These are phyloP conservation scores for Protophormia terraenovae DNA, from an alignment of 2,888 invertebrate species.

Conservation along the genomic window DNA sequence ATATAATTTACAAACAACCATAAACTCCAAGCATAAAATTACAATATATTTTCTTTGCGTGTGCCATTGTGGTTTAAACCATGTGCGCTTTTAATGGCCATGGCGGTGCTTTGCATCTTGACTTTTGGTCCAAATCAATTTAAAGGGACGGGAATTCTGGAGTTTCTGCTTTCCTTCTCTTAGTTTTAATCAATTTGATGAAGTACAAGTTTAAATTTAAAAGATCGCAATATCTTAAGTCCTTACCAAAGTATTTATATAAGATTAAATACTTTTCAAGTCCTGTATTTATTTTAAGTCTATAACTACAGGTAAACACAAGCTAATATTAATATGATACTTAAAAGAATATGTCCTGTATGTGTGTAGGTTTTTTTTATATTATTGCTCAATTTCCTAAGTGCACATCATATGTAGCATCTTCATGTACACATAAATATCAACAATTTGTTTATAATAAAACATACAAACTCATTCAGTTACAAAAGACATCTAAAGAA, in stretches of 20 bases:
- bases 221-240: neutral
- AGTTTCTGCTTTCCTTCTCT: no score
- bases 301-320: neutral
- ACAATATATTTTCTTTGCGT: no score
- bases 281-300: neutral
- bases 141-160: no score
- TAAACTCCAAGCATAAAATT: no score
- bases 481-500: neutral
- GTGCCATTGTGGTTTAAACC: no score
- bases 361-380: neutral
- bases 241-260: no score
- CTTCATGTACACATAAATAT: neutral
- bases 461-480: neutral
- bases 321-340: neutral
- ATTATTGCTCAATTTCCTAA: constrained; percentile 16
- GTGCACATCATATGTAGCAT: neutral
- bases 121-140: no score
- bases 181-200: no score
- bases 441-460: constrained; percentile 8
- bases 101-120: no score
- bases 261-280: neutral
- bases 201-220: no score
- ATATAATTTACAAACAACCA: no score
- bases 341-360: neutral
- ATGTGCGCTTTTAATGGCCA: no score